Conservation (phyloP, 2,888 invertebrate species). For the Saturnia pavonia region DNA sequence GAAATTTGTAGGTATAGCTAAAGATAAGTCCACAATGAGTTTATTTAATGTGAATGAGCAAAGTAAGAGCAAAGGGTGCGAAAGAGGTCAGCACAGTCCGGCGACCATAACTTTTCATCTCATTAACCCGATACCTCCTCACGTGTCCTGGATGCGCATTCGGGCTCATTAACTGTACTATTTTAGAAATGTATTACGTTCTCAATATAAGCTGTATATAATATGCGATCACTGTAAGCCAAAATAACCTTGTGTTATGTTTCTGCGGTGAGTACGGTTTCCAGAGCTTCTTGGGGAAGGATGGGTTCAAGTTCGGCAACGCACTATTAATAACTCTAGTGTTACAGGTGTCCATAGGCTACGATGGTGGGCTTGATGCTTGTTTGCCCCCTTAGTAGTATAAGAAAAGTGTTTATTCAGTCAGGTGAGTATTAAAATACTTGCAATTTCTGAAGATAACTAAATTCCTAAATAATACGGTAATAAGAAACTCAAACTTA, state of each 20-base stretch:
- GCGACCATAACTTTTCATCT: conserved; percentile 75
- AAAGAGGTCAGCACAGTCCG: conserved; percentile 73
- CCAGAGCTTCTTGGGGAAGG: no score
- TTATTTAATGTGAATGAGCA: conserved; percentile 63
- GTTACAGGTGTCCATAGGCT: no score
- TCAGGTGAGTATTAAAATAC: not conserved
- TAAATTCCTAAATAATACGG: no score
- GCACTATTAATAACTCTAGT: no score
- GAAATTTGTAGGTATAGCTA: conserved; percentile 31
- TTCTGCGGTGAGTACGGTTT: no score
- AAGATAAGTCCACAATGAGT: conserved; percentile 31
- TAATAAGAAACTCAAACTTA: no score
- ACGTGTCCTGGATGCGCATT: conserved; percentile 66
- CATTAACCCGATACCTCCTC: conserved; percentile 63
- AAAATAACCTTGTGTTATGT: no score
- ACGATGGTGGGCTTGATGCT: no score
- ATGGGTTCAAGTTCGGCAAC: no score
- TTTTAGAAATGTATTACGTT: conserved; percentile 8
- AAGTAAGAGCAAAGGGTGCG: conserved; percentile 56
- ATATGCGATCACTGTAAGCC: not conserved
- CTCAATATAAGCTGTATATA: not conserved
- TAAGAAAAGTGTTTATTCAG: not conserved
- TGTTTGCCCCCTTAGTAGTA: no score
- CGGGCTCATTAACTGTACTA: conserved; percentile 29
- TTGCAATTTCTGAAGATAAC: not conserved